Evolutionary conservation across 2,888 invertebrate species (phyloP).

Genomic region (Andrena dorsata): DNA sequence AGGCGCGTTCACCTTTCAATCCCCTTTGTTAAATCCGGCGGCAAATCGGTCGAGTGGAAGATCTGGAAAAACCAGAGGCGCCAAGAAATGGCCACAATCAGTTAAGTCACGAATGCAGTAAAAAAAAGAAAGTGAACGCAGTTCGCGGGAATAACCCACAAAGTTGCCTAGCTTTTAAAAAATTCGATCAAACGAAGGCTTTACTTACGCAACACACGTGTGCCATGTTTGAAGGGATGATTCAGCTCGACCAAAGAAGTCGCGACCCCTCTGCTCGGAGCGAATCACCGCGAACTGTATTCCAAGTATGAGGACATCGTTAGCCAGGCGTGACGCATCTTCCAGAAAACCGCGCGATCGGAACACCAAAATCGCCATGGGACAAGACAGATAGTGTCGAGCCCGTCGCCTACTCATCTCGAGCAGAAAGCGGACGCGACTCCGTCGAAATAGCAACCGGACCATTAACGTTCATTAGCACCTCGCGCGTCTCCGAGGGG

Average conservation of each 20-base stretch:
- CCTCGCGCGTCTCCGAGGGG: background rate
- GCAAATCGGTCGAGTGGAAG: background rate
- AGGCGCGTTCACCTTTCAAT: background rate
- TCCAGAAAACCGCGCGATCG: slow-evolving; percentile 58
- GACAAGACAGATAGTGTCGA: slow-evolving; percentile 37
- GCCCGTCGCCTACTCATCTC: slow-evolving; percentile 47
- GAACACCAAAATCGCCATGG: slow-evolving; percentile 58
- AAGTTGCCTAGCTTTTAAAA: background rate
- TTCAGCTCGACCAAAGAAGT: slow-evolving; percentile 39
- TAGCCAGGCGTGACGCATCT: slow-evolving; percentile 60
- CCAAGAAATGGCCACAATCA: background rate
- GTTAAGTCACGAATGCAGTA: background rate
- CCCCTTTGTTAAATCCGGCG: background rate
- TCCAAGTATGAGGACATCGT: slow-evolving; percentile 61
- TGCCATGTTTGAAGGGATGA: slow-evolving; percentile 30
- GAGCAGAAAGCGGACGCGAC: slow-evolving; percentile 36
- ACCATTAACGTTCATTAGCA: slow-evolving; percentile 47
- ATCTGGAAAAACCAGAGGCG: too few relatives aligned
- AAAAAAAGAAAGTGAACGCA: too few relatives aligned
- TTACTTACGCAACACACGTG: slow-evolving; percentile 9
- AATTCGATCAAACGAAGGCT: background rate
- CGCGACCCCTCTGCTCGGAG: slow-evolving; percentile 6
- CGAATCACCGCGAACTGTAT: slow-evolving; percentile 38
- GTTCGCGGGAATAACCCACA: too few relatives aligned
- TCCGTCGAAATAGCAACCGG: slow-evolving; percentile 40